Conservation (phyloP, 23 tunicate species). For the Oikopleura vanhoeffeni region DNA sequence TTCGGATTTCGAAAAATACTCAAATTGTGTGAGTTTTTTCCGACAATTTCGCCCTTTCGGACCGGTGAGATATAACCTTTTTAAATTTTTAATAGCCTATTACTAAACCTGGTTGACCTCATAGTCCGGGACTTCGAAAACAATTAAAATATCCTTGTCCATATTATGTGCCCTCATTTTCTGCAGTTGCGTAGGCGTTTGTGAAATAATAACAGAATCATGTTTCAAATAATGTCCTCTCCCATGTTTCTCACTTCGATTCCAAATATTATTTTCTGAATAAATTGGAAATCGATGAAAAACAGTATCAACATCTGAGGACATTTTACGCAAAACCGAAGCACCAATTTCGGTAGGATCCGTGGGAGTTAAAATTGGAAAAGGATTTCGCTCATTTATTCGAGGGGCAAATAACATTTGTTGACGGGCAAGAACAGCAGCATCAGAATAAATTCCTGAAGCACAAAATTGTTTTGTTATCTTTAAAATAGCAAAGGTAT, state of each 20-base stretch:
- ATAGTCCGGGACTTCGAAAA: too few relatives aligned
- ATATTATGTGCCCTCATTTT: not conserved
- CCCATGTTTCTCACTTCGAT: not conserved
- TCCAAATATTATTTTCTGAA: not conserved
- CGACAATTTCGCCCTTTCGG: too few relatives aligned
- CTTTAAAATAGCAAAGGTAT: too few relatives aligned
- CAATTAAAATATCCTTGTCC: too few relatives aligned
- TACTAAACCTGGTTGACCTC: too few relatives aligned
- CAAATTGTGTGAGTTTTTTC: too few relatives aligned
- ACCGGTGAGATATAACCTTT: too few relatives aligned
- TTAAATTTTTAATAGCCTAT: too few relatives aligned
- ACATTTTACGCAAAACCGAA: not conserved
- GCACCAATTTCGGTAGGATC: constrained; percentile 13
- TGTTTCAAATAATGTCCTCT: not conserved
- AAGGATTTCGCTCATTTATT: not conserved
- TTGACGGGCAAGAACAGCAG: not conserved
- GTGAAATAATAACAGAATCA: not conserved
- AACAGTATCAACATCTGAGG: not conserved
- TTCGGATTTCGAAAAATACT: too few relatives aligned
- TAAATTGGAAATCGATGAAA: not conserved
- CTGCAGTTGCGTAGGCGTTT: not conserved
- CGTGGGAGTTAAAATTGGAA: not conserved
- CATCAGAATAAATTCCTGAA: not conserved
- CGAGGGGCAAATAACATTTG: not conserved
- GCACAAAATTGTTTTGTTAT: too few relatives aligned